Base-by-base conservation (phyloP, 2,113 vertebrate species). In the Sinocyclocheilus anophthalmus region DNA sequence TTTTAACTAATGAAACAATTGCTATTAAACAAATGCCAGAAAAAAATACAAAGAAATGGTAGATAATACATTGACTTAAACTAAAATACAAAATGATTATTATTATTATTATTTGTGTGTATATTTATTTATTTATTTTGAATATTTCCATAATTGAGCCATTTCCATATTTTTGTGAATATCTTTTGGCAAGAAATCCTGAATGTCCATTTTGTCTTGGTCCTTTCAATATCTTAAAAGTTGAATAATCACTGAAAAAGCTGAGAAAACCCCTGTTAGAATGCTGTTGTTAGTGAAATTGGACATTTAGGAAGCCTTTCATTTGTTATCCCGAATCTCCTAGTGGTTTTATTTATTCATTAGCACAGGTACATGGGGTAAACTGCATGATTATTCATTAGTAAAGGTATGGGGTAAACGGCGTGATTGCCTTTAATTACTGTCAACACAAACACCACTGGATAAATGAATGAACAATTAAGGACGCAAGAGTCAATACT, bases 381-480 rank as follows among this genome's bases (percentile, higher is more conserved):
- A 88, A 87, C 37, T 75, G 20, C 82, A 81, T 79, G 88, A 84
- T 87, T 84, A 84, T 85, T 90, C 84, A 87, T 86, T 88, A 86
- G 86, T 69, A 89, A 76, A 80, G 45, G 87, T 88, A 84, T 80
- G 81, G 86, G 83, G 84, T 88, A 90, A 90, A 88, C 39, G 84
- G 72, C 85, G 67, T 72, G 83, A 83, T 90, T 88, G 81, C 69
- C 87, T 87, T 86, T 90, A 91, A 91, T 91, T 91, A 90, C 69
- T 84, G 50, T 9, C 63, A 90, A 90, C 84, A 88, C 76, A 88
- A 88, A 88, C 85, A 88, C 59, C 77, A 85, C 61, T 79, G 72
- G 84, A 91, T 88, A 89, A 88, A 90, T 88, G 81, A 91, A 91
- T 63, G 70, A 89, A 90, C 86, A 90, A 92, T 89, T 91, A 91